phyloP scores from a whole-genome alignment of 2,113 vertebrate species.

The Anas platyrhynchos region DNA sequence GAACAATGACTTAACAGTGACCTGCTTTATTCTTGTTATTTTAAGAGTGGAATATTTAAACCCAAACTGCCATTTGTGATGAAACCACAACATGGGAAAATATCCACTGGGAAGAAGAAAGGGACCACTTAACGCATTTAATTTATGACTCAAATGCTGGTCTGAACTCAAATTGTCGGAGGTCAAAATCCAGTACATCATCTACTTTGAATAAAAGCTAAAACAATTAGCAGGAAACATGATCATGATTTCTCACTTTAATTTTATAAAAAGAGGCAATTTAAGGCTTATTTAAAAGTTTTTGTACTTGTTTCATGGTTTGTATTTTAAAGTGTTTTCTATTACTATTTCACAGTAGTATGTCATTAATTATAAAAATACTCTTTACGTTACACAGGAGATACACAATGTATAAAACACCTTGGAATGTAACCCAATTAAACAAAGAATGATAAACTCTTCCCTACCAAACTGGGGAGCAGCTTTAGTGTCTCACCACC shows the following conservation, averaged over 20 bases:
- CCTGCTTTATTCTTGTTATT: conserved; percentile 46
- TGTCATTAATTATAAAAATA: conserved; percentile 40
- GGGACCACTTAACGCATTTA: conserved; percentile 46
- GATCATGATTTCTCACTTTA: conserved; percentile 27
- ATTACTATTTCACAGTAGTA: conserved; percentile 12
- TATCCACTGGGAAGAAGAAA: conserved; percentile 57
- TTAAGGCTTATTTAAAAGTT: conserved; percentile 46
- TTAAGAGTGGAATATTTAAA: conserved; percentile 51
- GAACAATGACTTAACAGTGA: conserved; percentile 44
- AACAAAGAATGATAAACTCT: not conserved
- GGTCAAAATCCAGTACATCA: conserved; percentile 46
- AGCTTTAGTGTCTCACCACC: not conserved
- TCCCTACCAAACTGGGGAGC: not conserved
- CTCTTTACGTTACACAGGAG: conserved; percentile 12
- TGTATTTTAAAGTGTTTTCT: conserved; percentile 38
- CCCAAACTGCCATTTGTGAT: conserved; percentile 30
- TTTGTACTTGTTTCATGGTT: conserved; percentile 39
- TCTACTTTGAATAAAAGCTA: conserved; percentile 48
- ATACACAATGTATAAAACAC: conserved; percentile 16
- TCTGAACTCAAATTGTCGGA: conserved; percentile 50
- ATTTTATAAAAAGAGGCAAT: conserved; percentile 35
- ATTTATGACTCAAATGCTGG: conserved; percentile 54
- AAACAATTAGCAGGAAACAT: conserved; percentile 57
- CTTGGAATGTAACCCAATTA: not conserved
- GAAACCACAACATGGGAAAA: conserved; percentile 47